Percentiles rank a stretch among this genome's conserved stretches.
These are phyloP conservation scores for Pipistrellus pipistrellus DNA, from an alignment of 2,797 vertebrate species.

Conservation along the genomic window DNA sequence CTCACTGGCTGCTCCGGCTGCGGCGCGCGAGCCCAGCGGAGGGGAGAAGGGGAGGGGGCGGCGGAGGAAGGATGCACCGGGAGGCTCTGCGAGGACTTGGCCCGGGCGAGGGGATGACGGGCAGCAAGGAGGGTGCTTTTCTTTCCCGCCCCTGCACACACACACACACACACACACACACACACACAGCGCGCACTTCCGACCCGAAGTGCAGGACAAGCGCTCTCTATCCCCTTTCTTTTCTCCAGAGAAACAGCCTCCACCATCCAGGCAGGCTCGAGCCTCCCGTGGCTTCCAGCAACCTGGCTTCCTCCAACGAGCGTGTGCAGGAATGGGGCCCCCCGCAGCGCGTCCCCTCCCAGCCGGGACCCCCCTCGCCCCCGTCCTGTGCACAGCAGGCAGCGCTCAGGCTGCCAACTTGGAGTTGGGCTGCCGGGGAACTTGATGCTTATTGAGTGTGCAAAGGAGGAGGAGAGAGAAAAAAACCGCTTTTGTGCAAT, in stretches of 20 bases:
- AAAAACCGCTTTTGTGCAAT: constrained; percentile 85
- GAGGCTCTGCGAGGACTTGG: constrained; percentile 87
- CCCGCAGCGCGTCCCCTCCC: constrained; percentile 70
- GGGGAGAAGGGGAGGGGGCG: constrained; percentile 84
- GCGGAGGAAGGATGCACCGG: constrained; percentile 83
- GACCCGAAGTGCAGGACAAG: constrained; percentile 86
- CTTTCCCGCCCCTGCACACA: constrained; percentile 69
- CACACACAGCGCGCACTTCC: constrained; percentile 77
- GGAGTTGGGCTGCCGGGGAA: constrained; percentile 76
- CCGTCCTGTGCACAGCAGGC: constrained; percentile 27
- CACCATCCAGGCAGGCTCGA: constrained; percentile 74
- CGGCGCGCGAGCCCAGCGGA: constrained; percentile 84
- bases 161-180: constrained; percentile 73
- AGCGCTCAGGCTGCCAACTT: constrained; percentile 33
- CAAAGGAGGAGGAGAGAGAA: constrained; percentile 26
- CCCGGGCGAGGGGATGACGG: constrained; percentile 87
- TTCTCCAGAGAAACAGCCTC: constrained; percentile 87
- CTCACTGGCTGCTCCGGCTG: constrained; percentile 80
- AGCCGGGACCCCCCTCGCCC: constrained; percentile 30
- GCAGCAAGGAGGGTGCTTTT: constrained; percentile 83
- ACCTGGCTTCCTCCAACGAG: constrained; percentile 82
- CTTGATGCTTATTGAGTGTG: constrained; percentile 79
- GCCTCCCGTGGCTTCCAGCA: constrained; percentile 82
- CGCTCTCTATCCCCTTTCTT: constrained; percentile 83
- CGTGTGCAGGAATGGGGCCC: constrained; percentile 61